These are phyloP conservation scores for Catocala fraxini DNA, from an alignment of 2,888 invertebrate genomes.

Conservation along the genomic window DNA sequence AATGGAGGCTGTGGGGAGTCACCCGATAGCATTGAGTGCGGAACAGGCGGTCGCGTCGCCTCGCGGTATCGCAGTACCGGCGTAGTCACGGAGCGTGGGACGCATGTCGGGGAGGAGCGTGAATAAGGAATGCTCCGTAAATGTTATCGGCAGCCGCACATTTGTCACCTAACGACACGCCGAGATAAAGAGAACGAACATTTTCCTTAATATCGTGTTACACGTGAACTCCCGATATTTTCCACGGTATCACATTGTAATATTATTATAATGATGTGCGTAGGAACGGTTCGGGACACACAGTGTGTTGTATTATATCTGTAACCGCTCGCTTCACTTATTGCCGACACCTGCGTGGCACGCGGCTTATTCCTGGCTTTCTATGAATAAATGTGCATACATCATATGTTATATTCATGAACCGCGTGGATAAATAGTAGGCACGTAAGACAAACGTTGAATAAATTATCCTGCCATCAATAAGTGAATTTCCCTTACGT, in stretches of 20 bases:
- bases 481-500: no score
- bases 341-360: no score
- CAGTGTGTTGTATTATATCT: no score
- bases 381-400: conserved; percentile 3
- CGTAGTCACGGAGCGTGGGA: not conserved
- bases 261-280: conserved; percentile 9
- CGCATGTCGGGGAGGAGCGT: not conserved
- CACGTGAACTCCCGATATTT: conserved; percentile 9
- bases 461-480: no score
- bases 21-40: conserved; percentile 6
- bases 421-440: no score
- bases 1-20: not conserved
- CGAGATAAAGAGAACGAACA: conserved; percentile 22
- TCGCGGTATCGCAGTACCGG: not conserved
- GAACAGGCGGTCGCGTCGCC: not conserved
- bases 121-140: conserved; percentile 12
- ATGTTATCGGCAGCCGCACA: conserved; percentile 22
- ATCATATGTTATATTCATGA: not conserved
- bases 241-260: conserved; percentile 6
- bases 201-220: conserved; percentile 16
- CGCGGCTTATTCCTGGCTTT: not conserved
- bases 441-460: no score
- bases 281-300: not conserved
- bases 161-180: conserved; percentile 36
- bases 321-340: no score